Percentiles rank a stretch among this genome's conserved stretches.
phyloP scores from a whole-genome alignment of 1,140 invertebrate species.

The Penaeus japonicus region DNA sequence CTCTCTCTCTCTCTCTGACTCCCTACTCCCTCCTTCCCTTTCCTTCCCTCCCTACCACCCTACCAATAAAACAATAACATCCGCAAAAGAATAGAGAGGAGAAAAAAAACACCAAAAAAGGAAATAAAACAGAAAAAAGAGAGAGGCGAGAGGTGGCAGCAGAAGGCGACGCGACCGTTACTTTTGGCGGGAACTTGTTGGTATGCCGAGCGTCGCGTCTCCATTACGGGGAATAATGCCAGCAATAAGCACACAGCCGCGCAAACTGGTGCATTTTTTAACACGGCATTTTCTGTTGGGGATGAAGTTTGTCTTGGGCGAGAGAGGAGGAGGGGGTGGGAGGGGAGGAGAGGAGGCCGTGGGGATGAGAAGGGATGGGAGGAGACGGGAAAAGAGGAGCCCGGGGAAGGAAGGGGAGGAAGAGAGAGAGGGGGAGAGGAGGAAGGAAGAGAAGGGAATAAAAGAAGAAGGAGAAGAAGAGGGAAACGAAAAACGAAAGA shows the following conservation, averaged over 20 bases:
- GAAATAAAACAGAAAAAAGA: background rate
- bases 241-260: slow-evolving; percentile 19
- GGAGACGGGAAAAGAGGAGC: no score
- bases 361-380: background rate
- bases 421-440: background rate
- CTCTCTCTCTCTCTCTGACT: no score
- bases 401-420: background rate
- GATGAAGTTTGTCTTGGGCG: slow-evolving; percentile 21
- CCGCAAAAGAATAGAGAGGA: no score
- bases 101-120: background rate
- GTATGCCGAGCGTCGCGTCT: background rate
- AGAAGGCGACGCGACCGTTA: no score
- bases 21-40: no score
- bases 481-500: no score
- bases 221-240: slow-evolving; percentile 43
- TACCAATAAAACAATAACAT: no score
- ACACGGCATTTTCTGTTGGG: slow-evolving; percentile 33
- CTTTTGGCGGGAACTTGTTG: background rate
- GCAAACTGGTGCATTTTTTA: slow-evolving; percentile 43
- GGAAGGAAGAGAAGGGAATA: background rate
- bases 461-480: no score
- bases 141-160: background rate
- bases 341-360: background rate
- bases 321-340: background rate
- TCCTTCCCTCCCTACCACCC: no score